Evolutionary conservation across 2,797 vertebrate genomes (phyloP).

Genomic region (Tympanoctomys barrerae): DNA sequence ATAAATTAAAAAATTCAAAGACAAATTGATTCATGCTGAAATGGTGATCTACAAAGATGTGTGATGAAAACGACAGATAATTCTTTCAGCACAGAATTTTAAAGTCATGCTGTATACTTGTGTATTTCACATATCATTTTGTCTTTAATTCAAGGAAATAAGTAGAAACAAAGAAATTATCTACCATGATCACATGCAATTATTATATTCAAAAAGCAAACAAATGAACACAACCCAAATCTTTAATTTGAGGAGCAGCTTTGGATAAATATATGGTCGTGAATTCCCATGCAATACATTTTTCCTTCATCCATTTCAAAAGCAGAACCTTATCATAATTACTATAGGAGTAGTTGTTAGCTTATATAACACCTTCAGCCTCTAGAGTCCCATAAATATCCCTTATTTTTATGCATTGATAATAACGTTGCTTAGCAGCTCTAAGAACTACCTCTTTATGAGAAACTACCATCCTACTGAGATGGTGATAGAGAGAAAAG

Average conservation of each 20-base stretch:
- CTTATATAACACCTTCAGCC: slow-evolving; percentile 22
- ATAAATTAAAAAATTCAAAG: neutral
- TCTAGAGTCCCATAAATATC: neutral
- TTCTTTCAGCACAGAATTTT: slow-evolving; percentile 3
- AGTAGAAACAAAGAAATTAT: neutral
- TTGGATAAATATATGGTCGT: neutral
- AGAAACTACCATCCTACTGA: slow-evolving; percentile 42
- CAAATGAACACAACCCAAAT: slow-evolving; percentile 7
- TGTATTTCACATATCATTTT: neutral
- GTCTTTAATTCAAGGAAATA: slow-evolving; percentile 37
- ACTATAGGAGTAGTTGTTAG: slow-evolving; percentile 24
- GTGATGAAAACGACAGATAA: neutral
- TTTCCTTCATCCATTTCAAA: slow-evolving; percentile 57
- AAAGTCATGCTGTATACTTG: neutral
- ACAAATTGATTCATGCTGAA: neutral
- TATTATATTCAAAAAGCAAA: slow-evolving; percentile 59
- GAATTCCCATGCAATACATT: slow-evolving; percentile 11
- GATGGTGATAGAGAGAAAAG: neutral
- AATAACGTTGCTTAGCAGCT: slow-evolving; percentile 66
- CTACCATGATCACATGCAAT: neutral
- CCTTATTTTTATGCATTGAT: slow-evolving; percentile 51
- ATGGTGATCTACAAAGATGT: neutral
- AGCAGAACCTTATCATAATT: slow-evolving; percentile 34
- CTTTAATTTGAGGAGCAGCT: neutral
- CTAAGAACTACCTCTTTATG: slow-evolving; percentile 46